Evolutionary conservation across 2,113 vertebrate species (phyloP), one percentile per base, ranked within the genome.

Genomic region (Sapajus apella): DNA sequence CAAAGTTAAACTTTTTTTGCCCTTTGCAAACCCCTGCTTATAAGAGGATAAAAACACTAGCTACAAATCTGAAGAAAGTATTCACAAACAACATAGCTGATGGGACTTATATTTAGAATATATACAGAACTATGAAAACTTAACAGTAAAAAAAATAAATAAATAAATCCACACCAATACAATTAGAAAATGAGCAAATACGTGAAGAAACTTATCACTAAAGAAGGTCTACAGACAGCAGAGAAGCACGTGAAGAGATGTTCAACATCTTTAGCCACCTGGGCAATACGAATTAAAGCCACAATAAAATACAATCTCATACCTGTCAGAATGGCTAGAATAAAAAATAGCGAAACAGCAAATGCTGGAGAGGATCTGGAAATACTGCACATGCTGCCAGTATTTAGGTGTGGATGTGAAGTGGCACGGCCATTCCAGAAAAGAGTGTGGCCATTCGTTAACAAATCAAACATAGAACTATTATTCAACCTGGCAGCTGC

Each of bases 361-460:
- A 8, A 11, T 0, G 2, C 18, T 5, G 27, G 50, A 0, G 17
- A 81, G 12, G 66, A 27, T 3, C 25, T 2, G 5, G 50, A 23
- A 37, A 37, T 0, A 16, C 3, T 3, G 23, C 20, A 17, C 0
- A 16, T 20, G 0, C 0, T 7, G 70, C 40, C 5, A 64, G 27
- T 30, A 32, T 64, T 32, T 30, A 1, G 40, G 52, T 1, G n/a
- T 13, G 47, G 14, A 1, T 10, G 3, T 9, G 32, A 13, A 21
- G 35, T 1, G 27, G 40, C 7, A 11, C 47, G 8, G 76, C 37
- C 37, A 3, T n/a, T 58, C 95, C 32, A 70, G 75, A 91, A 72
- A 61, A 37, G 9, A 3, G 5, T 1, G 5, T 7, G 21, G 16
- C 45, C 7, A 27, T 20, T 23, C 73, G 56, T 88, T 79, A 32